Percentiles rank a stretch among this genome's conserved stretches.
Evolutionary conservation across 2,797 vertebrate genomes (phyloP).

Genomic region (Urosaurus nigricauda): DNA sequence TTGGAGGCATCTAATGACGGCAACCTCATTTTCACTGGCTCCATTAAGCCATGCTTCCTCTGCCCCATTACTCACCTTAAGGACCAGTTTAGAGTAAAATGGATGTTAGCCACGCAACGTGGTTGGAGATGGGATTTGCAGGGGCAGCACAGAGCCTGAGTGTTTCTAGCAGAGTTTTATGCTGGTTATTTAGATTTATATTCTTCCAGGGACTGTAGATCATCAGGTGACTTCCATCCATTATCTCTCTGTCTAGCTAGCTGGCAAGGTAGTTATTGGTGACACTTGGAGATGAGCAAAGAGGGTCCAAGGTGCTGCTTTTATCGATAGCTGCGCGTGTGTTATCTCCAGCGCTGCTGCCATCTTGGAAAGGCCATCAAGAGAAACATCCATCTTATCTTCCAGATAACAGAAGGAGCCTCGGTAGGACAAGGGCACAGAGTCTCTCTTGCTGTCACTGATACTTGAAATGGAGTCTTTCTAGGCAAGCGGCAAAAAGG

Average conservation of each 20-base stretch:
- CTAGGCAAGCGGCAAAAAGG: background rate
- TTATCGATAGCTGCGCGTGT: background rate
- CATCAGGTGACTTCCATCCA: no score
- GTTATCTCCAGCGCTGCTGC: background rate
- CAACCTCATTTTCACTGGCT: background rate
- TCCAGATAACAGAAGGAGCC: background rate
- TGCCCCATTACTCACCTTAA: background rate
- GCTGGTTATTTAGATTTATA: no score
- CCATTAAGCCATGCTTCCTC: no score
- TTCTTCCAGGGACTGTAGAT: no score
- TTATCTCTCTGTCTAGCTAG: no score
- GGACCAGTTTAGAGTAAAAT: background rate
- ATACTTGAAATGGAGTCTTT: background rate
- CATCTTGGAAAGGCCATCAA: background rate
- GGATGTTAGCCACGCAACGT: background rate
- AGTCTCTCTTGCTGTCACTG: background rate
- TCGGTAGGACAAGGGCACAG: background rate
- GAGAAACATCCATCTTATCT: conserved; percentile 2
- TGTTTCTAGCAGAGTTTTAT: no score
- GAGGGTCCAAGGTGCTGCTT: background rate
- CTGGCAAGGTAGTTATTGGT: background rate
- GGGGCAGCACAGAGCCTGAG: no score
- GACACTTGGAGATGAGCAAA: background rate
- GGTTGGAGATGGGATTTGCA: background rate
- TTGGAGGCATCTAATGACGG: no score